Base-by-base conservation (phyloP, 1,140 invertebrate species). In the Manduca sexta region DNA sequence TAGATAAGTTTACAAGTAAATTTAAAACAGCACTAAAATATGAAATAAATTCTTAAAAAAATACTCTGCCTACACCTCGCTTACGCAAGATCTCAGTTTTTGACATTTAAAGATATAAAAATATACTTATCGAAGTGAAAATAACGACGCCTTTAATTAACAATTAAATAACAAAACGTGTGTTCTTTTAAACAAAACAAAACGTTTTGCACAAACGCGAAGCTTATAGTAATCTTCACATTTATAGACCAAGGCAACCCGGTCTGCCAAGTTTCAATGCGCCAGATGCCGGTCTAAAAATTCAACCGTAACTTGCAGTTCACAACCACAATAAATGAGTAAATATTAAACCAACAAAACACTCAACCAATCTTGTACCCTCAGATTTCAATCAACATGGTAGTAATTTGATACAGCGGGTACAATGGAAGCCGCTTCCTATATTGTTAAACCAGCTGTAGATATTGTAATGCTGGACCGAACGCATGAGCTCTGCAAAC, bases 331-430 rank as follows among this genome's bases (percentile, higher is more conserved):
- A 60, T 68, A 68, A 67, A 66, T 49, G 40, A 18, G 42, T 70
- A 67, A 67, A 64, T 58, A 40, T 17, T 66, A 69, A 64, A 68
- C 63, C 56, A 49, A 52, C 47, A 35, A 35, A 48, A 63, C 65
- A 54, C 53, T 56, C 39, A 60, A 64, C 47, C 53, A 60, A 61
- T 50, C 30, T 46, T 56, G 35, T 35, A 13, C 30, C 61, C 48
- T 67, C 53, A 69, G 69, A 81, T 76, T 65, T 67, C 54, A 59
- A 78, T 76, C 68, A 67, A 56, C 51, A 33, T 17, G 12, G 44
- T 10, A 38, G 64, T 67, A 65, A 73, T 71, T 66, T 63, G 61
- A 71, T 65, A 53, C 60, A 64, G 59, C 35, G 47, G 50, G 55
- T 66, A 77, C 64, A 74, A 66, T 67, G 59, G 64, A 66, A 58